Evolutionary conservation across 2,797 vertebrate species (phyloP).

Genomic region (Botia kubotai): DNA sequence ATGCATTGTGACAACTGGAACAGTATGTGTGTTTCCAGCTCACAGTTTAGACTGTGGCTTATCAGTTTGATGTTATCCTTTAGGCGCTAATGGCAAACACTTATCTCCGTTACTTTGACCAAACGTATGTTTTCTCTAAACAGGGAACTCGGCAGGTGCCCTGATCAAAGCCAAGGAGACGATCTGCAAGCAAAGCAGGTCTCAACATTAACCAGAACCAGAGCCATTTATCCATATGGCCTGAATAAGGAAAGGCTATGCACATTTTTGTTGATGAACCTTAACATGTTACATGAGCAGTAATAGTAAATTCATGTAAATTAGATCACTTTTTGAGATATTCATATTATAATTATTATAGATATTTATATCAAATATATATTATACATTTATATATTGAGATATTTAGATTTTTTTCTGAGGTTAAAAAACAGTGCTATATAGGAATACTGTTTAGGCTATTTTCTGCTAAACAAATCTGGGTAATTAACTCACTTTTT

Average conservation of each 20-base stretch:
- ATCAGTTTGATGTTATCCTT: slow-evolving; percentile 23
- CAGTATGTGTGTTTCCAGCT: not conserved
- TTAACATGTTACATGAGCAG: not conserved
- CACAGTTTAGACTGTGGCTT: not conserved
- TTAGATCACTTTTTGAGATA: not conserved
- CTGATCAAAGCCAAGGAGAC: slow-evolving; percentile 12
- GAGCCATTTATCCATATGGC: not conserved
- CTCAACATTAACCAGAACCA: not conserved
- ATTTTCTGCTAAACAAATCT: not conserved
- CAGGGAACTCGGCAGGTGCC: slow-evolving; percentile 22
- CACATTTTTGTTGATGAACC: not conserved
- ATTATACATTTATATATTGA: no score
- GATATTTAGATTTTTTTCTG: not conserved
- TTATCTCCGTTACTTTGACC: slow-evolving; percentile 21
- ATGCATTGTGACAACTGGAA: not conserved
- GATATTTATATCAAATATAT: no score
- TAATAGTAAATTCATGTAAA: not conserved
- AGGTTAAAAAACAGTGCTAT: not conserved
- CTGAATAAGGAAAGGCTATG: not conserved
- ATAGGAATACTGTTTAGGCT: not conserved
- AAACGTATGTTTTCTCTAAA: slow-evolving; percentile 29
- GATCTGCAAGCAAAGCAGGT: not conserved
- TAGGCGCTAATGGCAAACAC: slow-evolving; percentile 20
- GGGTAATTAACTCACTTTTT: not conserved
- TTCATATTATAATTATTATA: no score